Percentiles rank a stretch among this genome's conserved stretches.
Evolutionary conservation across 2,888 invertebrate genomes (phyloP).

Genomic region (Caenorhabditis sp.): DNA sequence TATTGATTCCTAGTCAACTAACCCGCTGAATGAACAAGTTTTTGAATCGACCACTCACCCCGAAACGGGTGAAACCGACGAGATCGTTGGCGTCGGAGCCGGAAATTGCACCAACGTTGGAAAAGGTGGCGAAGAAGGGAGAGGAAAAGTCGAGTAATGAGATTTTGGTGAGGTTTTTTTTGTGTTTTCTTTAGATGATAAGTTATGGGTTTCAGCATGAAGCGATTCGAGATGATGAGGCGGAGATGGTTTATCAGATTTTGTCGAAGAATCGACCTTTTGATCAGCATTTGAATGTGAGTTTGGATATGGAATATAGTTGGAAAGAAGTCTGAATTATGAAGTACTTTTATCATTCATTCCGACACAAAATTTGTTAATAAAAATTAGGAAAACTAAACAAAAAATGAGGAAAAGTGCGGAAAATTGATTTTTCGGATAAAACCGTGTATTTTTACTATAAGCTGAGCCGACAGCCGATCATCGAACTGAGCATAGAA

Average conservation of each 20-base stretch:
- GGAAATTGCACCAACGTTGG: background rate
- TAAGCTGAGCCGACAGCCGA: too few relatives aligned
- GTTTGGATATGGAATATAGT: too few relatives aligned
- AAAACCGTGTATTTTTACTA: too few relatives aligned
- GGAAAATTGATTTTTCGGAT: too few relatives aligned
- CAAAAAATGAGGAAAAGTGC: too few relatives aligned
- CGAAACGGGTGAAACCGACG: background rate
- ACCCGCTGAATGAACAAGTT: conserved; percentile 28
- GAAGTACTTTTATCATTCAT: background rate
- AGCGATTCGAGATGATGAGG: conserved; percentile 18
- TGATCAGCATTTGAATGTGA: conserved; percentile 32
- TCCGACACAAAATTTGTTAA: too few relatives aligned
- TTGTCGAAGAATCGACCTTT: conserved; percentile 37
- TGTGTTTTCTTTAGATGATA: background rate
- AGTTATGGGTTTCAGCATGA: conserved; percentile 15
- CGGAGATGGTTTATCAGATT: conserved; percentile 15
- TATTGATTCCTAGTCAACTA: too few relatives aligned
- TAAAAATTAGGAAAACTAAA: too few relatives aligned
- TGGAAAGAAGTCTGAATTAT: too few relatives aligned
- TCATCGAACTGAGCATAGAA: too few relatives aligned
- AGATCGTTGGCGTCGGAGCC: background rate
- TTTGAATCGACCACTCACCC: conserved; percentile 9
- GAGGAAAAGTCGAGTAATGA: conserved; percentile 22
- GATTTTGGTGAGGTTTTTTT: conserved; percentile 13
- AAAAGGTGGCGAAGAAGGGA: background rate